Base-by-base conservation (phyloP, 2,113 vertebrate genomes). In the Thunnus maccoyii region DNA sequence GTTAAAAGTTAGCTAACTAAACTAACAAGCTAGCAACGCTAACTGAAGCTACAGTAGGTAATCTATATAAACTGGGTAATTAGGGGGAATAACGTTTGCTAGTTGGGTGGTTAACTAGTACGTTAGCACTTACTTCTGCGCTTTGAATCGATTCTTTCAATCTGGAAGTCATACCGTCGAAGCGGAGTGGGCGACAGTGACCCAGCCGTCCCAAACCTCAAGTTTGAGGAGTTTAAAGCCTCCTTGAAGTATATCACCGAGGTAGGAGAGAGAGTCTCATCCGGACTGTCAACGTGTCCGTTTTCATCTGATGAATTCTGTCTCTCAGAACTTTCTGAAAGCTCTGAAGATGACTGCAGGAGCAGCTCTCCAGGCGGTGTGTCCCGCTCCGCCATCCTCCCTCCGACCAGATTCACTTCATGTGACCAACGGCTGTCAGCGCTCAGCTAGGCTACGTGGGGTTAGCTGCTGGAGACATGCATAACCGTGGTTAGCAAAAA, bases 181-280 rank as follows among this genome's bases (percentile, higher is more conserved):
- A 84, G 91, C 6, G 91, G 80, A 12, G 72, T 32, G 15, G 92
- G 52, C 3, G 86, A 80, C 54, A 85, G 78, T 7, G 88, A 80
- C 1, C 65, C 86, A 14, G 83, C 41, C 41, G 85, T 86, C 0
- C 78, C 82, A 15, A 94, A 91, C 5, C 85, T 80, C 41, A 95
- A 17, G 74, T 73, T 94, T 0, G 91, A 86, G 10, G 94, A 94
- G 86, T 68, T 78, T n/a, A 95, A 58, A 16, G 95, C 95, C 86
- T 96, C 95, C 85, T 94, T 95, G 75, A 96, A 96, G 82, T 93
- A 96, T 18, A 96, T 96, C 50, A 96, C 95, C 0, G 95, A 96
- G 3, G 95, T 95, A 0, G 95, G 95, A 3, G 94, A 94, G 0
- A 96, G 88, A 25, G 93, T 91, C 57, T 96, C 95, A 1, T 95